Evolutionary conservation across 2,113 vertebrate genomes (phyloP), one percentile per base, ranked within the genome.

Genomic region (Halichoeres trimaculatus): DNA sequence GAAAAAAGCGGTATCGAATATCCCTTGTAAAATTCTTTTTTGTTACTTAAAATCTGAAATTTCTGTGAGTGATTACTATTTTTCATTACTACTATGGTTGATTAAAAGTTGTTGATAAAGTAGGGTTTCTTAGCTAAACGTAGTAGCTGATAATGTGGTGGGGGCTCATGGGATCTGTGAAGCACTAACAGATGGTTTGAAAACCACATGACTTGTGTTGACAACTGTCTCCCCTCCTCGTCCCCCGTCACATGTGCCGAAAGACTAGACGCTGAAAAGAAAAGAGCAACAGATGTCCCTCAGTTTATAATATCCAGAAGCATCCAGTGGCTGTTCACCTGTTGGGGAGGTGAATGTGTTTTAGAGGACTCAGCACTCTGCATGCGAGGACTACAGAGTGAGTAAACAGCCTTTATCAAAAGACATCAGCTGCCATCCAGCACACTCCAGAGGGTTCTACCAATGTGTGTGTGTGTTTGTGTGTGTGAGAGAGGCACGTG

Each of bases 371-470:
- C 89, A 90, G 89, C 90, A 74, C 26, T 91, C 64, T 87, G 71
- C 50, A 43, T 24, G 57, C 36, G 50, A 40, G 64, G 26, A 26
- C 60, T 20, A 10, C 67, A 41, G 35, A 34, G 36, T 38, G 41
- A 65, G 84, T 63, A 83, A 85, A 89, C 90, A 89, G 57, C 34
- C 36, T 0, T 40, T 62, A 80, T 83, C 71, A 89, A 86, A 84
- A 86, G 76, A 83, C 59, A 55, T 68, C 66, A 78, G 80, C 80
- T 70, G 84, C 43, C 67, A 71, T 54, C 85, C 85, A 78, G 86
- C 45, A 34, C 81, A 19, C 85, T 88, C 91, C 72, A 90, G 89
- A 90, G 78, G 74, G 23, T 91, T 92, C 90, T 74, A 12, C 69
- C 70, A 40, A 73, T 70, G 47, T 51, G 70, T 63, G 50, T 73